Evolutionary conservation across 1,140 invertebrate species (phyloP), one percentile per base, ranked within the genome.

Genomic region (Diploscapter pachys): DNA sequence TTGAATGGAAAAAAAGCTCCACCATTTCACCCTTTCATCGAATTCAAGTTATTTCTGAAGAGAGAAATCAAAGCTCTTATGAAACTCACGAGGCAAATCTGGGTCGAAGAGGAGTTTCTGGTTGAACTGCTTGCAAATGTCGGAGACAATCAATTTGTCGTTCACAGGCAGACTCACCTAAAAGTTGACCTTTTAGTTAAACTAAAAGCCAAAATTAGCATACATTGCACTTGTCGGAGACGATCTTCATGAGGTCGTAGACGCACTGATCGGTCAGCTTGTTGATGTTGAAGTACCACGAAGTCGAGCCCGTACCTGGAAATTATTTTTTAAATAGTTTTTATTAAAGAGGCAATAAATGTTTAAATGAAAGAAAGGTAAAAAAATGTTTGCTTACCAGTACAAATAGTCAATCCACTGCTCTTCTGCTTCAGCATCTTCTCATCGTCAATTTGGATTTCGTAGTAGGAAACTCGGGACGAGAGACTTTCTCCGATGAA

Each of bases 231-330:
- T 65, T 53, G 11, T 74, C 65, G 3, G 63, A 56, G 6, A 74
- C 66, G 48, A 74, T 74, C 54, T 68, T 68, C 65, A 74, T 87
- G 72, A 97, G 86, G 72, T 93, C 90, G 54, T 89, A 86, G 1
- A 96, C 92, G 71, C 89, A 91, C 80, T 93, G 90, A 0, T 89
- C 88, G 3, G 91, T 91, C 4, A 98, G 85, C 82, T 94, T 92
- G 87, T 96, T 98, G 76, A 98, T 97, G 87, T 94, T 93, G 78
- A 93, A 92, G 82, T 94, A 92, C 96, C 96, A 99, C 0, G 95
- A 97, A 9, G 94, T 97, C 5, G 95, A 98, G 0, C 96, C 96
- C 0, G 96, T 98, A 50, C 96, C 71, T 72, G 4, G n/a, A 72
- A 6, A 70, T 64, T 53, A 50, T n/a, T 11, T 53, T 9, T 11